Base-by-base conservation (phyloP, 2,797 vertebrate species). In the Hapalemur alaotrensis region DNA sequence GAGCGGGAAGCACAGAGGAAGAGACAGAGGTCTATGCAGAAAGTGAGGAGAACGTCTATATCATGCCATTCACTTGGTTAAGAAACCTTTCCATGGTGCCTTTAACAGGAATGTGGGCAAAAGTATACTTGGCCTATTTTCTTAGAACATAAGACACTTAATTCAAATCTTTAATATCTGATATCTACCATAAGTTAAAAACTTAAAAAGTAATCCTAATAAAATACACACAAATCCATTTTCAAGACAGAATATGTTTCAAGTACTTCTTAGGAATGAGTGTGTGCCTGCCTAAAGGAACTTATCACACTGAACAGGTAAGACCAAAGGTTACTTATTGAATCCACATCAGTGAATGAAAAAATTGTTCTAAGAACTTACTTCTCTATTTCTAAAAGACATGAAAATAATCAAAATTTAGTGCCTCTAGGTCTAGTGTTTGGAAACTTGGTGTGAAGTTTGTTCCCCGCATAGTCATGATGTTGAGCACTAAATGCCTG, bases 221-320 rank as follows among this genome's bases (percentile, higher is more conserved):
- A 90, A 88, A 96, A 91, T 38, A 92, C 48, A 81, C 0, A 54
- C 8, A 88, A 95, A 96, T 95, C 90, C 76, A 80, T 46, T 57
- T 95, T 84, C 41, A 93, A 93, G 57, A 48, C 78, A 92, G 84
- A 93, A 76, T 72, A n/a, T 48, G 81, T 81, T 92, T 90, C 76
- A 95, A 92, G 28, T 90, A 81, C n/a, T 75, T 97, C 59, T 80
- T 70, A 86, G 75, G 69, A 72, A 86, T 41, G 63, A 95, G 30
- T 78, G 67, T 43, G 93, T 88, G 57, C 61, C 23, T 86, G 57
- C 41, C 46, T n/a, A 38, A 93, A 92, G 82, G 80, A 92, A 70
- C 12, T 50, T 76, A 95, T 89, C 57, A 65, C 25, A 88, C 46
- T 18, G 79, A 65, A 91, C 20, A 87, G 82, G 48, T 86, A 86